Percentiles rank a stretch among this genome's conserved stretches.
These are phyloP conservation scores for Hypsopygia costalis DNA, from an alignment of 2,888 invertebrate species.

Conservation along the genomic window DNA sequence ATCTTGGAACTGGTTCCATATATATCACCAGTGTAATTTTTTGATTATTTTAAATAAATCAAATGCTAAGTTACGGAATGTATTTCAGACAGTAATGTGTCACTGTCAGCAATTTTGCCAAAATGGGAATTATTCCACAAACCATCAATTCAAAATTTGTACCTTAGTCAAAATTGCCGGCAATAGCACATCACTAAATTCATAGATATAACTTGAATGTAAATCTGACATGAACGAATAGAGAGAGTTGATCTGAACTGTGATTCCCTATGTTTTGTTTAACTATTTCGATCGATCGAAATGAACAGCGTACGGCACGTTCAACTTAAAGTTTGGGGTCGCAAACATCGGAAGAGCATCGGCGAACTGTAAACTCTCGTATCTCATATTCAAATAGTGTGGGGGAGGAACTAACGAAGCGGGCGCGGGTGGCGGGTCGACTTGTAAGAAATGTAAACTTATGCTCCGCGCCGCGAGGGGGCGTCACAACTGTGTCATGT, in stretches of 20 bases:
- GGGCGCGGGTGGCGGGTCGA: conserved; percentile 26
- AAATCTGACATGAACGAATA: conserved; percentile 4
- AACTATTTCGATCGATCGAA: conserved; percentile 49
- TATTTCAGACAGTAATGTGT: too few species aligned
- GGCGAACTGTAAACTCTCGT: conserved; percentile 56
- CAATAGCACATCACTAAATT: too few species aligned
- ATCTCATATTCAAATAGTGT: conserved; percentile 78
- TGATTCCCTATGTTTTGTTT: conserved; percentile 30
- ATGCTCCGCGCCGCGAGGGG: conserved; percentile 20
- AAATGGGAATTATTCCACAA: too few species aligned
- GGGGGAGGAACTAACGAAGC: conserved; percentile 66
- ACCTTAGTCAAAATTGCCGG: too few species aligned
- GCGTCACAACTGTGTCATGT: conserved; percentile 10
- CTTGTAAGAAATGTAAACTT: conserved; percentile 55
- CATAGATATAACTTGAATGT: too few species aligned
- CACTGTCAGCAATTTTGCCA: too few species aligned
- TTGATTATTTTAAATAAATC: too few species aligned
- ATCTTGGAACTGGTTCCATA: too few species aligned
- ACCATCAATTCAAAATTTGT: too few species aligned
- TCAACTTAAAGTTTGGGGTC: conserved; percentile 67
- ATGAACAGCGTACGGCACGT: conserved; percentile 47
- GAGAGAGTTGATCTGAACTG: neutral
- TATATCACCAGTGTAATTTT: too few species aligned
- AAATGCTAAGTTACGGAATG: too few species aligned
- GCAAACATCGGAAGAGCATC: conserved; percentile 53